Conservation (phyloP, 1,140 invertebrate species). For the Ceratitis capitata region DNA sequence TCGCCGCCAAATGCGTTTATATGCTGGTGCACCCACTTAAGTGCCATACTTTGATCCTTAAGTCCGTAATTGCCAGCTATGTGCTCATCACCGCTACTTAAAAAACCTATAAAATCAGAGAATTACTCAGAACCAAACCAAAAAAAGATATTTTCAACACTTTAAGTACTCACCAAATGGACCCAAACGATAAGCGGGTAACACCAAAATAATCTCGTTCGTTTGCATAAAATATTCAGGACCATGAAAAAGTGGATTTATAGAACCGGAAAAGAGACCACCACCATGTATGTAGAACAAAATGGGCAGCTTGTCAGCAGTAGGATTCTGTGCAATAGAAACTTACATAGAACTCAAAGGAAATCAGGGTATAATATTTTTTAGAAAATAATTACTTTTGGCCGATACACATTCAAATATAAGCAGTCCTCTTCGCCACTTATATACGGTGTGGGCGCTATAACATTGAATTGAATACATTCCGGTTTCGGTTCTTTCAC, state of each 20-base stretch:
- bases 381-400: slow-evolving; percentile 58
- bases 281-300: slow-evolving; percentile 74
- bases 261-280: slow-evolving; percentile 66
- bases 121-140: neutral
- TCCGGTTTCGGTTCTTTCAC: slow-evolving; percentile 45
- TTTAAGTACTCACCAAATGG: slow-evolving; percentile 55
- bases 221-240: slow-evolving; percentile 66
- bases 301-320: slow-evolving; percentile 63
- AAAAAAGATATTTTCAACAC: neutral
- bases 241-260: slow-evolving; percentile 53
- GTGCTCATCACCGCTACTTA: slow-evolving; percentile 59
- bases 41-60: slow-evolving; percentile 69
- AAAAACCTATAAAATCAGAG: slow-evolving; percentile 52
- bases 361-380: neutral
- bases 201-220: slow-evolving; percentile 68
- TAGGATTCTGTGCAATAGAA: neutral
- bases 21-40: slow-evolving; percentile 65
- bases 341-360: neutral
- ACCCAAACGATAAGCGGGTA: slow-evolving; percentile 70
- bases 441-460: neutral
- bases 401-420: slow-evolving; percentile 72
- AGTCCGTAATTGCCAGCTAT: slow-evolving; percentile 70
- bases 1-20: slow-evolving; percentile 64
- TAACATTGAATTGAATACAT: slow-evolving; percentile 55
- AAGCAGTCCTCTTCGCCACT: slow-evolving; percentile 70